Conservation (phyloP, 2,113 vertebrate genomes). For the Dicrurus megarhynchus region DNA sequence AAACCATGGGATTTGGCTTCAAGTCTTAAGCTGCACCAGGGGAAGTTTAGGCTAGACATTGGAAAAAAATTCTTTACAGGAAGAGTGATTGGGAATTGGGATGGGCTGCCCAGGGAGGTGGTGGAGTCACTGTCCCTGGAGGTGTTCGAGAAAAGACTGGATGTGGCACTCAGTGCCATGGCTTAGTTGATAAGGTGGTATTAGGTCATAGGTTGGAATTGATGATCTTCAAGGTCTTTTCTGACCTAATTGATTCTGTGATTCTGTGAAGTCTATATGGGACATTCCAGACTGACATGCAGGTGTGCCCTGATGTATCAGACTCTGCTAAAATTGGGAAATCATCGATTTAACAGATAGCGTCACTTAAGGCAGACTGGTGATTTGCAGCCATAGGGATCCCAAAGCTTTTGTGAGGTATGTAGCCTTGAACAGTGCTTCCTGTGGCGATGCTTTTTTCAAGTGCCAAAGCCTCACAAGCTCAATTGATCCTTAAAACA, state of each 20-base stretch:
- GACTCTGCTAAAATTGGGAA: not conserved
- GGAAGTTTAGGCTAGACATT: not conserved
- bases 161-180: not conserved
- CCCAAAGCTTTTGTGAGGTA: not conserved
- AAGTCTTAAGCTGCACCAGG: not conserved
- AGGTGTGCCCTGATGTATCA: not conserved
- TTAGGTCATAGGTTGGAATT: not conserved
- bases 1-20: not conserved
- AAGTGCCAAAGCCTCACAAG: not conserved
- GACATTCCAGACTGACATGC: not conserved
- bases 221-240: not conserved
- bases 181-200: not conserved
- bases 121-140: fast-evolving
- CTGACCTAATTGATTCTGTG: not conserved
- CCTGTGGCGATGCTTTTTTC: not conserved
- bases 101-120: not conserved
- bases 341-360: not conserved
- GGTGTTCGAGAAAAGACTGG: not conserved
- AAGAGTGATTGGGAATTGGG: not conserved
- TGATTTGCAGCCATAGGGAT: not conserved
- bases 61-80: not conserved
- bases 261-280: no score
- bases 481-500: not conserved
- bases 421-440: fast-evolving
- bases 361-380: not conserved